Percentiles rank a stretch among this genome's conserved stretches.
Conservation (phyloP, 2,888 invertebrate genomes). For the Machimus atricapillus region DNA sequence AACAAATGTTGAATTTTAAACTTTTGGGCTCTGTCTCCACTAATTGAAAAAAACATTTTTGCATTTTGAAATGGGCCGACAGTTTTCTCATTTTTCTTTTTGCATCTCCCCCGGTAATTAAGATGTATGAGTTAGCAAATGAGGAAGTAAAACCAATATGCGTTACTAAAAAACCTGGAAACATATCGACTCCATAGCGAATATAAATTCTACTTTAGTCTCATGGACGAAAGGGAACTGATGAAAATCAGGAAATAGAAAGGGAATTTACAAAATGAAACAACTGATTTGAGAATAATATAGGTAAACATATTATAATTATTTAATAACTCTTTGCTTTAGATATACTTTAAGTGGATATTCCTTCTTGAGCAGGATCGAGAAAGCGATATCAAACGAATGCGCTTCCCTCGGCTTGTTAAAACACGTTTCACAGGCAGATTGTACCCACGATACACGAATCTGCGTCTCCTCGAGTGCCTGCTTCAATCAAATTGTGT, state of each 20-base stretch:
- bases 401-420: not conserved
- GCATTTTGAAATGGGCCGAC: too few relatives aligned
- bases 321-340: slow-evolving; percentile 4
- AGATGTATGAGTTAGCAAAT: too few relatives aligned
- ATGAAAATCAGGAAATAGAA: not conserved
- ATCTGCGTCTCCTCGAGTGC: not conserved
- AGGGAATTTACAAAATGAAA: not conserved
- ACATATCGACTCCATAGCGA: too few relatives aligned
- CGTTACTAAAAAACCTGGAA: too few relatives aligned
- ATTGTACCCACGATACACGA: not conserved
- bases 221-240: not conserved
- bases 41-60: too few relatives aligned
- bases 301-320: slow-evolving; percentile 11
- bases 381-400: not conserved
- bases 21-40: too few relatives aligned
- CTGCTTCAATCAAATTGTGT: not conserved
- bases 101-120: too few relatives aligned
- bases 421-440: not conserved
- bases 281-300: not conserved
- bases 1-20: too few relatives aligned
- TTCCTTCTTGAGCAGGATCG: not conserved
- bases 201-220: too few relatives aligned
- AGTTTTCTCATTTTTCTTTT: too few relatives aligned
- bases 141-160: too few relatives aligned
- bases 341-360: slow-evolving; percentile 23